A percentile compares a stretch with the other conserved stretches of the same genome.
Evolutionary conservation across 2,113 vertebrate species (phyloP).

Genomic region (Austrofundulus limnaeus): DNA sequence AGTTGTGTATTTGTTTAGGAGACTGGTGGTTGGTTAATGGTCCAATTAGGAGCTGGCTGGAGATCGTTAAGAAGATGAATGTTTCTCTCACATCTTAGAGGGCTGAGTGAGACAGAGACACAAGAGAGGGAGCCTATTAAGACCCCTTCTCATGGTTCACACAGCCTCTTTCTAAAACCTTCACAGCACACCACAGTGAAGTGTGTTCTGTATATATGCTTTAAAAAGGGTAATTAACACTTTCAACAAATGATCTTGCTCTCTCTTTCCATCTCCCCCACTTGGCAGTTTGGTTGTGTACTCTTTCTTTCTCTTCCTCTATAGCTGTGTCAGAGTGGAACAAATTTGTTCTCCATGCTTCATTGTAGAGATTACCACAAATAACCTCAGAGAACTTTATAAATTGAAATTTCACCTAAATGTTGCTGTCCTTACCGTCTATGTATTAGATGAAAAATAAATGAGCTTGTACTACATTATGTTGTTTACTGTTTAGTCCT

Average conservation of each 20-base stretch:
- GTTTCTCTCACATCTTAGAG: slow-evolving; percentile 53
- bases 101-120: slow-evolving; percentile 25
- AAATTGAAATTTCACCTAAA: slow-evolving; percentile 9
- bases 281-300: background rate
- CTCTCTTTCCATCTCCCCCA: too few species aligned
- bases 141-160: slow-evolving; percentile 4
- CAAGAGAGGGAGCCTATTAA: slow-evolving; percentile 23
- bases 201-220: background rate
- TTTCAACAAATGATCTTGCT: background rate
- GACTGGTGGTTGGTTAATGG: slow-evolving; percentile 72
- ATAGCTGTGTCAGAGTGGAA: slow-evolving; percentile 1
- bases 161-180: slow-evolving; percentile 5
- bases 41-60: slow-evolving; percentile 69
- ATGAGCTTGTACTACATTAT: background rate
- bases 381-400: background rate
- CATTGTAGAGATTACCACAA: background rate
- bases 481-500: background rate
- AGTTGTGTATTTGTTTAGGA: slow-evolving; percentile 64
- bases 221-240: slow-evolving; percentile 11
- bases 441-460: too few species aligned
- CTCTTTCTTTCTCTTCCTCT: background rate
- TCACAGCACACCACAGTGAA: background rate
- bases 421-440: background rate
- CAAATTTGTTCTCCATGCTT: background rate
- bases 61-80: slow-evolving; percentile 71